Evolutionary conservation across 2,113 vertebrate genomes (phyloP).

Genomic region (Forbesichthys agassizii): DNA sequence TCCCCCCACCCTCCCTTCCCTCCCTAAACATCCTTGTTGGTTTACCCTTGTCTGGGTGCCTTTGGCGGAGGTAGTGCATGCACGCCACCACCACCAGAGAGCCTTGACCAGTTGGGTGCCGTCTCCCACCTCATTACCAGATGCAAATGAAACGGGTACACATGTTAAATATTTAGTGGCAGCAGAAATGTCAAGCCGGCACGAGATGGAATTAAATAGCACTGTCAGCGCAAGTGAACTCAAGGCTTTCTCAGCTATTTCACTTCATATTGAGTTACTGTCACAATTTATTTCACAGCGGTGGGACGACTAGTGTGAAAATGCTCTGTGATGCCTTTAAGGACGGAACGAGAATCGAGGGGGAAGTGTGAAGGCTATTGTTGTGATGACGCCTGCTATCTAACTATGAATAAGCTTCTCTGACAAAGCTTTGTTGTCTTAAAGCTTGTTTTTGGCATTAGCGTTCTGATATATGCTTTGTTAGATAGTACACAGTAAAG

Average conservation of each 20-base stretch:
- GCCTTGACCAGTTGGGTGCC: conserved; percentile 73
- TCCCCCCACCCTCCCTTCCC: conserved; percentile 28
- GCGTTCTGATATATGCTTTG: conserved; percentile 24
- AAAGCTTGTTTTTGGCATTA: conserved; percentile 27
- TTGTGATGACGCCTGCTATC: conserved; percentile 64
- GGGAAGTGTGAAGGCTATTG: conserved; percentile 71
- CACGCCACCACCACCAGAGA: conserved; percentile 19
- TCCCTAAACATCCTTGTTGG: conserved; percentile 59
- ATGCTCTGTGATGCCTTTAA: conserved; percentile 75
- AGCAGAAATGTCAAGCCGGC: conserved; percentile 81
- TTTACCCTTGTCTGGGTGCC: conserved; percentile 50
- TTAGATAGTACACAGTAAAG: conserved; percentile 16
- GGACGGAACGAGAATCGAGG: conserved; percentile 67
- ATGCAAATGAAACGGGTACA: conserved; percentile 82
- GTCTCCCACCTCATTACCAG: conserved; percentile 77
- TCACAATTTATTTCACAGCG: conserved; percentile 79
- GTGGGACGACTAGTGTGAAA: conserved; percentile 71
- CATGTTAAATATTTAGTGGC: conserved; percentile 84
- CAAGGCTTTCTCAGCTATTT: conserved; percentile 79
- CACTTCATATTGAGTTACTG: conserved; percentile 83
- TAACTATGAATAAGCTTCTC: conserved; percentile 45
- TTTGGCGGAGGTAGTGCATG: conserved; percentile 39
- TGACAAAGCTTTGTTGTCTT: conserved; percentile 64
- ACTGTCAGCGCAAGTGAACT: conserved; percentile 80
- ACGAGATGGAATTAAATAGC: conserved; percentile 80